Conservation (phyloP, 2,797 vertebrate genomes). For the Ctenopoma multispine region DNA sequence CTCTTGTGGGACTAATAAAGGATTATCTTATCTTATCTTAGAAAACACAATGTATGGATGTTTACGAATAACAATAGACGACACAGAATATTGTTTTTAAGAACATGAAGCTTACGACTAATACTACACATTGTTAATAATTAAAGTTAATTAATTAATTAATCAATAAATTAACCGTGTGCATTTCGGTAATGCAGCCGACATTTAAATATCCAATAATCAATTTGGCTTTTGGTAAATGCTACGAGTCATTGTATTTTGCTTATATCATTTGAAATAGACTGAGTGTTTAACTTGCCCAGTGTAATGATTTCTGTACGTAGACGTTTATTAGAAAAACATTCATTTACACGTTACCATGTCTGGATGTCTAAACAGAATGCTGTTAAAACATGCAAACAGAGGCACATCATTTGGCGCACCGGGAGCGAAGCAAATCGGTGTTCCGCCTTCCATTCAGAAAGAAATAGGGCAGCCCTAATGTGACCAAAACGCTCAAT, state of each 20-base stretch:
- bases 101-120: background rate
- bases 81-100: no score
- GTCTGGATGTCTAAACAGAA: background rate
- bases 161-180: no score
- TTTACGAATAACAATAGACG: no score
- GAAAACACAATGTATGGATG: background rate
- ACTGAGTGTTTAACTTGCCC: background rate
- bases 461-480: constrained; percentile 43
- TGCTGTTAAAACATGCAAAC: constrained; percentile 48
- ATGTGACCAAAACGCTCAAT: constrained; percentile 70
- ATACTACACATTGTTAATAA: background rate
- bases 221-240: background rate
- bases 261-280: background rate
- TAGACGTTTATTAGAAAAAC: background rate
- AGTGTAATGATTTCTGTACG: background rate
- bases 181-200: no score
- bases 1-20: no score
- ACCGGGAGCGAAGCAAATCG: constrained; percentile 83
- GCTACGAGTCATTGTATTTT: background rate
- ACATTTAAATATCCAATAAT: background rate
- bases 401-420: constrained; percentile 43
- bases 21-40: no score
- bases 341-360: background rate
- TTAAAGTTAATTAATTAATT: no score
- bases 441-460: constrained; percentile 83